Base-by-base conservation (phyloP, 2,797 vertebrate genomes). In the Sciurus carolinensis region DNA sequence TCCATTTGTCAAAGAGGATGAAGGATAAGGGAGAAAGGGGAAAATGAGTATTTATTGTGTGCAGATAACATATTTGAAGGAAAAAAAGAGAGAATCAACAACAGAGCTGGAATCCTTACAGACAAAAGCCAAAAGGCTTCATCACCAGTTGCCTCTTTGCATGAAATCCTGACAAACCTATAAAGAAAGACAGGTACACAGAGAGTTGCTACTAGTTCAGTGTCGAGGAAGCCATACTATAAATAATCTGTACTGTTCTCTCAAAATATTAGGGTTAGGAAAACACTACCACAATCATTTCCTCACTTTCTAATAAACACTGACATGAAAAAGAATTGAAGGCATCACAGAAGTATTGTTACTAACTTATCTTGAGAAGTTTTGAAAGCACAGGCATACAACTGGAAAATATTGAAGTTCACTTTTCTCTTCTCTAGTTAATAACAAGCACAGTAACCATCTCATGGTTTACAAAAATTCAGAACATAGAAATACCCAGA, bases 301-400 rank as follows among this genome's bases (percentile, higher is more conserved):
- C 73, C 64, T 85, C 20, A 91, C 9, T 62, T 95, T 17, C 36
- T 54, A 87, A 87, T 33, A 95, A 72, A 93, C 14, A 87, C 7
- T 52, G n/a, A 54, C 12, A 52, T 39, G 28, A 79, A 83, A 92
- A 89, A 85, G 50, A 69, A 85, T 5, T 9, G 14, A 96, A 95
- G 33, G 59, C 18, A 91, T 42, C 44, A n/a, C 39, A 24, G 73
- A 87, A 36, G 36, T 57, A 90, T 36, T 77, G 24, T n/a, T 69
- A 67, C 71, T 57, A 80, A 77, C 13, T 80, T 42, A 84, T 22
- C 85, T 86, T 62, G 36, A 36, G 30, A 6, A 57, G 57, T 87
- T 86, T n/a, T 64, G 42, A 93, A 33, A 80, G n/a, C n/a, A 10
- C 12, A 54, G 15, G 62, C 62, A 47, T 59, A 73, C 52, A 83